Evolutionary conservation across 2,797 vertebrate genomes (phyloP).

Genomic region (Esox lucius): DNA sequence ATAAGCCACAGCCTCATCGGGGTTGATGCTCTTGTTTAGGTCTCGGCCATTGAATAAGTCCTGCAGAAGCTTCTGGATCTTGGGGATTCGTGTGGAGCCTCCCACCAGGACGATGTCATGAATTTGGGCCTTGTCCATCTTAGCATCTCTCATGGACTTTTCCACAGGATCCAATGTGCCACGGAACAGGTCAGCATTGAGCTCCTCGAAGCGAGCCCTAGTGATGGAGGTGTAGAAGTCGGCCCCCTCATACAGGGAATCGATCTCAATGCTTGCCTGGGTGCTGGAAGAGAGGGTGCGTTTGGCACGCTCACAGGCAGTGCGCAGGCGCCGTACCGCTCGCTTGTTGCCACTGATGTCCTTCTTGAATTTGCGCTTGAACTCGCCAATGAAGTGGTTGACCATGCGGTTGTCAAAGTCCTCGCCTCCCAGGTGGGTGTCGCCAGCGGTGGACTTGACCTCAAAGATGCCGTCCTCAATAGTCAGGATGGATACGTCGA

Average conservation of each 20-base stretch:
- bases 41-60: constrained; percentile 82
- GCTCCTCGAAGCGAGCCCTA: constrained; percentile 82
- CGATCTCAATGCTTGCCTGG: constrained; percentile 83
- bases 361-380: constrained; percentile 83
- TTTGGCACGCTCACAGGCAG: constrained; percentile 82
- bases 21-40: constrained; percentile 83
- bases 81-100: constrained; percentile 82
- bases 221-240: constrained; percentile 85
- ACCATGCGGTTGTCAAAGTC: constrained; percentile 86
- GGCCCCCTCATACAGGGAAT: constrained; percentile 78
- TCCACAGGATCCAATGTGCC: constrained; percentile 82
- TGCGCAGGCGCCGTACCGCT: constrained; percentile 80
- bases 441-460: constrained; percentile 81
- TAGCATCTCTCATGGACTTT: constrained; percentile 78
- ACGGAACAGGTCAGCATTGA: constrained; percentile 82
- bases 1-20: constrained; percentile 82
- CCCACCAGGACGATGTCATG: constrained; percentile 82
- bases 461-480: constrained; percentile 85
- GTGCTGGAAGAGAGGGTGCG: constrained; percentile 83
- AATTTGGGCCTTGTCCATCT: constrained; percentile 81
- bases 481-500: constrained; percentile 81
- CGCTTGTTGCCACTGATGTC: constrained; percentile 79
- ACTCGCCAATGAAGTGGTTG: constrained; percentile 81
- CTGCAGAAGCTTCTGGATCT: constrained; percentile 83
- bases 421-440: constrained; percentile 81